Conservation (phyloP, 2,888 invertebrate species). For the Cordilura impudica region DNA sequence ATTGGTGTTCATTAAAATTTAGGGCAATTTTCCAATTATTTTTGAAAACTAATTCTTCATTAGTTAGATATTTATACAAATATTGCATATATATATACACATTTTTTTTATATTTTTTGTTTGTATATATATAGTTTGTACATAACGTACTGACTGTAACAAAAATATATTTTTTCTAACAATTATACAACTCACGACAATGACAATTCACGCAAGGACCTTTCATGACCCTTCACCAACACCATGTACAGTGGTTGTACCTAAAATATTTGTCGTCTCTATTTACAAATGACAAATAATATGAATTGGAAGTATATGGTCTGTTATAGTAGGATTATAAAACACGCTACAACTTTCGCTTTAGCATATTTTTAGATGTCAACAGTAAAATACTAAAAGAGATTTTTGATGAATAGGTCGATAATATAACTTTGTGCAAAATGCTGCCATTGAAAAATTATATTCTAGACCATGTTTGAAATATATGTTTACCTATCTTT, state of each 20-base stretch:
- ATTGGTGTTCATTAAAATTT: slow-evolving; percentile 34
- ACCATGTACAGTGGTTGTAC: slow-evolving; percentile 52
- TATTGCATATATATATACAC: neutral
- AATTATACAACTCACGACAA: slow-evolving; percentile 66
- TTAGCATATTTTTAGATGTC: too few species aligned
- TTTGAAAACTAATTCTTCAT: slow-evolving; percentile 14
- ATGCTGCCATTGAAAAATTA: too few species aligned
- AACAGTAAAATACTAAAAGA: too few species aligned
- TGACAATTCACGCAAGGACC: slow-evolving; percentile 68
- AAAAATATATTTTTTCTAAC: slow-evolving; percentile 1
- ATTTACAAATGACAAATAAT: slow-evolving; percentile 37
- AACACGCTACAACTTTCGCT: too few species aligned
- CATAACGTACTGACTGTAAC: neutral
- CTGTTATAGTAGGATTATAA: slow-evolving; percentile 11
- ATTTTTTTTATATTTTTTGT: neutral
- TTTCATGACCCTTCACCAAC: slow-evolving; percentile 64
- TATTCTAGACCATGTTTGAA: too few species aligned
- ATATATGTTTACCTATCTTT: too few species aligned
- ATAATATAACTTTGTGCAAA: too few species aligned
- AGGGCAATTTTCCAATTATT: slow-evolving; percentile 41
- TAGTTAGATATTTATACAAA: slow-evolving; percentile 25
- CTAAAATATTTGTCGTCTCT: slow-evolving; percentile 55
- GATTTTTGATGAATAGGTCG: too few species aligned
- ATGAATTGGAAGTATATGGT: neutral
- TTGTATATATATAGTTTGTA: neutral